Conservation (phyloP, 2,797 vertebrate species). For the Cyclura pinguis region DNA sequence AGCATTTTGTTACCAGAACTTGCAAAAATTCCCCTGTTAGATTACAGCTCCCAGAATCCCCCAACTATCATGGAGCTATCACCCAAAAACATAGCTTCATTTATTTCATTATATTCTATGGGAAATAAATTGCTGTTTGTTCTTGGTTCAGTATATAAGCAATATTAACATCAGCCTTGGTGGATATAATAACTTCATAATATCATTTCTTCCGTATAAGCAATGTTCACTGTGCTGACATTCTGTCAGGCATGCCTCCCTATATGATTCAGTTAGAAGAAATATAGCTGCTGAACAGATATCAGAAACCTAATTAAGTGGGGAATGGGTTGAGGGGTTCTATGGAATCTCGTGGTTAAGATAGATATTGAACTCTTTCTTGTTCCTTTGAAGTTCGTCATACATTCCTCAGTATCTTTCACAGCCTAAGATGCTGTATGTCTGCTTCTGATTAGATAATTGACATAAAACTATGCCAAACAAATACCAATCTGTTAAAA, state of each 20-base stretch:
- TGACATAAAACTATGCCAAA: constrained; percentile 78
- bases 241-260: constrained; percentile 61
- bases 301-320: constrained; percentile 30
- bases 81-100: neutral
- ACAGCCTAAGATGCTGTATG: constrained; percentile 70
- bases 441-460: constrained; percentile 85
- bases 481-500: constrained; percentile 78
- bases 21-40: neutral
- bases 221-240: constrained; percentile 38
- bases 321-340: constrained; percentile 29
- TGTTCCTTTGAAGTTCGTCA: constrained; percentile 79
- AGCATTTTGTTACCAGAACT: neutral
- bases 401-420: constrained; percentile 79
- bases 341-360: constrained; percentile 73
- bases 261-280: constrained; percentile 60
- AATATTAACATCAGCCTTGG: neutral
- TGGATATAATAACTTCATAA: neutral
- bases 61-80: neutral
- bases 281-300: constrained; percentile 70
- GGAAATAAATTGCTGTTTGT: neutral
- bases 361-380: constrained; percentile 73
- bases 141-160: neutral
- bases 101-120: neutral
- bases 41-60: neutral
- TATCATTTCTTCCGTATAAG: neutral